phyloP scores from a whole-genome alignment of 2,888 invertebrate species.

The Eucera pruinosa region DNA sequence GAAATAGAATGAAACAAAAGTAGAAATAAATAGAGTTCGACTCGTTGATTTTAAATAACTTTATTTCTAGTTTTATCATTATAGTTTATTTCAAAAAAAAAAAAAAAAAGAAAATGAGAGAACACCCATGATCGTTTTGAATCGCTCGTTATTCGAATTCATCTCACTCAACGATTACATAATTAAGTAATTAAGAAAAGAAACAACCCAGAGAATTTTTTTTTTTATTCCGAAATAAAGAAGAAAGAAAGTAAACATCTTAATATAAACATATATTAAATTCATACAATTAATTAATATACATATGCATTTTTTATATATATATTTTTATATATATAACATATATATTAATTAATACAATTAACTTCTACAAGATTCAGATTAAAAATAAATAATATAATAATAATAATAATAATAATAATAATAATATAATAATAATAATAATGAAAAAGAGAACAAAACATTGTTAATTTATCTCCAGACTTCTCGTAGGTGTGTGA shows the following conservation, averaged over 20 bases:
- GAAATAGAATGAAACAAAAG: constrained; percentile 23
- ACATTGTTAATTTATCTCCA: constrained; percentile 44
- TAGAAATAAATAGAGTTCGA: constrained; percentile 13
- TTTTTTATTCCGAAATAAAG: constrained; percentile 44
- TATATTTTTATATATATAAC: constrained; percentile 45
- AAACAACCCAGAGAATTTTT: constrained; percentile 51
- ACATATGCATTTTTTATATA: constrained; percentile 47
- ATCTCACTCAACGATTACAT: constrained; percentile 56
- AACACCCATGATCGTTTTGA: constrained; percentile 50
- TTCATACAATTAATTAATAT: constrained; percentile 60
- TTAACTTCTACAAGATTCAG: constrained; percentile 47
- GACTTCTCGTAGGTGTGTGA: constrained; percentile 37
- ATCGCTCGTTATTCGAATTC: constrained; percentile 46
- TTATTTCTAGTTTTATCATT: constrained; percentile 53
- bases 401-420: no score
- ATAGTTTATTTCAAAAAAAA: no score
- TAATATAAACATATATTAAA: constrained; percentile 61
- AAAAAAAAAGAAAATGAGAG: constrained; percentile 51
- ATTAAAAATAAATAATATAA: constrained; percentile 60
- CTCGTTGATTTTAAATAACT: constrained; percentile 53
- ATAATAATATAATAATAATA: no score
- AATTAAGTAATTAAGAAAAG: constrained; percentile 55
- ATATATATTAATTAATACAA: constrained; percentile 59
- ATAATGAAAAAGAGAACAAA: constrained; percentile 42
- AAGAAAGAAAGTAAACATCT: constrained; percentile 54